Evolutionary conservation across 2,888 invertebrate species (phyloP).

Genomic region (Clistopyga incitator): DNA sequence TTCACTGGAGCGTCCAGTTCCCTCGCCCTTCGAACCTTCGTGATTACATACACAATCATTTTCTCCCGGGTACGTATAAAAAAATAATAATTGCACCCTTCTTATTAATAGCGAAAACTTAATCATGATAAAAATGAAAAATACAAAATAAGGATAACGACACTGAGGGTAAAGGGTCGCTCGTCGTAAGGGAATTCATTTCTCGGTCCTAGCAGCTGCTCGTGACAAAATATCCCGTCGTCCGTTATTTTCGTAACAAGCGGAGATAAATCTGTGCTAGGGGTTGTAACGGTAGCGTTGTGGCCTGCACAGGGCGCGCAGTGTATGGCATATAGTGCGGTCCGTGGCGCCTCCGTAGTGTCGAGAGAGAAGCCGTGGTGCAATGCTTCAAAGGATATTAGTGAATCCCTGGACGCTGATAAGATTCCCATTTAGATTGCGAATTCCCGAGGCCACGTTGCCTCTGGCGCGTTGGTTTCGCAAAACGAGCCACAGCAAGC

Average conservation of each 20-base stretch:
- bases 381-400: slow-evolving; percentile 74
- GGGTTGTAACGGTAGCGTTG: neutral
- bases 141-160: slow-evolving; percentile 12
- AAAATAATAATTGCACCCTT: slow-evolving; percentile 32
- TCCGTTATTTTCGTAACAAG: slow-evolving; percentile 68
- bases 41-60: neutral
- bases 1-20: too few relatives aligned
- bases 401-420: slow-evolving; percentile 72
- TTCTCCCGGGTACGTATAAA: neutral
- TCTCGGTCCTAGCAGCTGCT: slow-evolving; percentile 40
- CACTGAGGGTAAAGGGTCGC: neutral
- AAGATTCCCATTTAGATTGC: slow-evolving; percentile 76
- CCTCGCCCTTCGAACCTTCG: too few relatives aligned
- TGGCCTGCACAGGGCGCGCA: slow-evolving; percentile 12
- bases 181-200: slow-evolving; percentile 29
- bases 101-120: slow-evolving; percentile 34
- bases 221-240: slow-evolving; percentile 63
- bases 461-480: slow-evolving; percentile 27
- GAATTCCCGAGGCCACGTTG: slow-evolving; percentile 55
- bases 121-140: slow-evolving; percentile 7
- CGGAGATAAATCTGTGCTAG: slow-evolving; percentile 61
- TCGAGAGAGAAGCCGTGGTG: slow-evolving; percentile 50
- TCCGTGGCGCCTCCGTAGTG: slow-evolving; percentile 31
- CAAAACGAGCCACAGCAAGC: slow-evolving; percentile 17
- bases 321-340: slow-evolving; percentile 15